These are phyloP conservation scores for Onthophagus taurus DNA, from an alignment of 1,140 invertebrate species.

Conservation along the genomic window DNA sequence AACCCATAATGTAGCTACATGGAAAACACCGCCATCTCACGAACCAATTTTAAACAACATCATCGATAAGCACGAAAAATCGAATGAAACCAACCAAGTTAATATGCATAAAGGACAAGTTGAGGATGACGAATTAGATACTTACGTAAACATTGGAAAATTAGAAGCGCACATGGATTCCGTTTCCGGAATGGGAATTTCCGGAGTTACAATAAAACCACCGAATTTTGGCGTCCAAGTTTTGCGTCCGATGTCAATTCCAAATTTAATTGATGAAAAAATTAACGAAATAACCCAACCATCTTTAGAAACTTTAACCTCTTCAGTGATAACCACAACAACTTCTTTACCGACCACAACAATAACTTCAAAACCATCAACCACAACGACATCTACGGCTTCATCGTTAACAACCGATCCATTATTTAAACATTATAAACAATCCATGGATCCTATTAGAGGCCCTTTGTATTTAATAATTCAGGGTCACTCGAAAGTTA, in stretches of 20 bases:
- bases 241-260: slow-evolving; percentile 2
- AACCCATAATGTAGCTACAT: slow-evolving; percentile 32
- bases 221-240: slow-evolving; percentile 9
- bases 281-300: slow-evolving; percentile 31
- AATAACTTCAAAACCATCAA: slow-evolving; percentile 38
- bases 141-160: slow-evolving; percentile 40
- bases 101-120: slow-evolving; percentile 37
- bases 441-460: slow-evolving; percentile 49
- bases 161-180: slow-evolving; percentile 37
- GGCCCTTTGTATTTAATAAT: slow-evolving; percentile 69
- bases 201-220: slow-evolving; percentile 10
- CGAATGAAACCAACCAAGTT: neutral
- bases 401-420: slow-evolving; percentile 43
- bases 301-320: slow-evolving; percentile 21
- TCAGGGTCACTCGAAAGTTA: slow-evolving; percentile 73
- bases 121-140: slow-evolving; percentile 34
- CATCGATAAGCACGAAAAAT: slow-evolving; percentile 4
- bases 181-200: slow-evolving; percentile 12
- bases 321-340: slow-evolving; percentile 20
- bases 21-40: slow-evolving; percentile 27
- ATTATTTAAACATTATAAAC: slow-evolving; percentile 52
- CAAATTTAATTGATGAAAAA: slow-evolving; percentile 34
- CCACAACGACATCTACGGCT: slow-evolving; percentile 34
- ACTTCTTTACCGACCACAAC: slow-evolving; percentile 31
- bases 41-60: slow-evolving; percentile 2